These are phyloP conservation scores for Cottoperca gobio DNA, from an alignment of 2,797 vertebrate species.

Conservation along the genomic window DNA sequence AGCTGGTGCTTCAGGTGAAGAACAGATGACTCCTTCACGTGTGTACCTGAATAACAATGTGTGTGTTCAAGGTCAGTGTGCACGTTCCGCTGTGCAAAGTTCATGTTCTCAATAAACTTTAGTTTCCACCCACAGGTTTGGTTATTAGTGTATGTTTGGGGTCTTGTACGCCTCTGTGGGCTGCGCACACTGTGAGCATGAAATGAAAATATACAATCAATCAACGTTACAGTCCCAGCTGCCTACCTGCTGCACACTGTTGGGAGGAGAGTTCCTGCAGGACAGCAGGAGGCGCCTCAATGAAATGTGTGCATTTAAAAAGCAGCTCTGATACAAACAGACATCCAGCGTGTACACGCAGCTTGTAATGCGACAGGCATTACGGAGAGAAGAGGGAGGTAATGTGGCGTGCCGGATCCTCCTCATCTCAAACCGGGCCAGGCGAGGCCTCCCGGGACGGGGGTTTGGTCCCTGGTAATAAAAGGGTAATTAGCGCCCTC, in stretches of 20 bases:
- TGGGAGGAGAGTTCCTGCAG: background rate
- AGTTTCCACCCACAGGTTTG: background rate
- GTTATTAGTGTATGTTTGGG: background rate
- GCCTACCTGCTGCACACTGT: background rate
- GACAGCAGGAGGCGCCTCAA: slow-evolving; percentile 2
- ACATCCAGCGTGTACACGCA: background rate
- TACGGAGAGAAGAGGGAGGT: slow-evolving; percentile 39
- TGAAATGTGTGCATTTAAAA: slow-evolving; percentile 13
- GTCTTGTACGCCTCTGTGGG: background rate
- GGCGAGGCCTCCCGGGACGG: slow-evolving; percentile 64
- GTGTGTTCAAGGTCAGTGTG: no score
- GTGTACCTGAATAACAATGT: no score
- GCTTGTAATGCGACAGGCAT: slow-evolving; percentile 50
- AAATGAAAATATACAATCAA: background rate
- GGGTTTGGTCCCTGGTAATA: slow-evolving; percentile 71
- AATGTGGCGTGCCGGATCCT: slow-evolving; percentile 68
- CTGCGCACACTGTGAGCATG: background rate
- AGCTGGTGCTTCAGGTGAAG: no score
- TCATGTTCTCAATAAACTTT: background rate
- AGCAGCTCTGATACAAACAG: background rate
- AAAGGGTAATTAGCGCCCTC: slow-evolving; percentile 79
- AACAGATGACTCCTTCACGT: no score
- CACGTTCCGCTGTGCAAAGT: background rate
- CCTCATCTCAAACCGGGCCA: slow-evolving; percentile 71
- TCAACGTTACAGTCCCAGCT: background rate